These are phyloP conservation scores for Myotis davidii DNA, from an alignment of 2,113 vertebrate species.

Conservation along the genomic window DNA sequence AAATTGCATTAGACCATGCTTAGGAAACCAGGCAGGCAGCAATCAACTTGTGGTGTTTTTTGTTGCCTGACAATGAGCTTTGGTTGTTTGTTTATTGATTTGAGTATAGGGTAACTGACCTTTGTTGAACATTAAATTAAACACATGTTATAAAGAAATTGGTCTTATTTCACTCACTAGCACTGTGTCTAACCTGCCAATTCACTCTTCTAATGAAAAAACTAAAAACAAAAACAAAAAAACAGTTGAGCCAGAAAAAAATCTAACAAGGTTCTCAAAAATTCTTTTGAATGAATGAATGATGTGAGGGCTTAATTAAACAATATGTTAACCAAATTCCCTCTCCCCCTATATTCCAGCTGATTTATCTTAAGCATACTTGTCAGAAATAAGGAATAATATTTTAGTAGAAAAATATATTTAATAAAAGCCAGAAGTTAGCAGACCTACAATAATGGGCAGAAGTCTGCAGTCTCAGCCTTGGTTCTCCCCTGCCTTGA, in stretches of 20 bases:
- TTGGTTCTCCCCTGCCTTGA: neutral
- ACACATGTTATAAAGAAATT: slow-evolving; percentile 63
- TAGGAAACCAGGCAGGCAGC: slow-evolving; percentile 44
- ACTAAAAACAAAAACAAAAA: neutral
- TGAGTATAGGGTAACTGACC: slow-evolving; percentile 25
- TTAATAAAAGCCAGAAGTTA: neutral
- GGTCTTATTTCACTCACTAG: slow-evolving; percentile 1
- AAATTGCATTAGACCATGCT: slow-evolving; percentile 36
- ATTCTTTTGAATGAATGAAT: slow-evolving; percentile 33
- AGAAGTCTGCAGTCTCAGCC: neutral
- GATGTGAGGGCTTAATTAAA: neutral
- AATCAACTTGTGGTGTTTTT: slow-evolving; percentile 7
- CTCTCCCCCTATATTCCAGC: neutral
- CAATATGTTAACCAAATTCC: neutral
- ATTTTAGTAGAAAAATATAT: slow-evolving; percentile 20
- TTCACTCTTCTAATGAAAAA: neutral
- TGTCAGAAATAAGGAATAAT: neutral
- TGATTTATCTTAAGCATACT: neutral
- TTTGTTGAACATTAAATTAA: slow-evolving; percentile 64
- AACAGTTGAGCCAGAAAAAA: neutral
- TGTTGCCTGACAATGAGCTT: neutral
- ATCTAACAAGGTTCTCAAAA: slow-evolving; percentile 8
- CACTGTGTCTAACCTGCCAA: neutral
- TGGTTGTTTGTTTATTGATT: slow-evolving; percentile 65
- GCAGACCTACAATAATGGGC: neutral